phyloP scores from a whole-genome alignment of 2,113 vertebrate species.

The Haemorhous mexicanus region DNA sequence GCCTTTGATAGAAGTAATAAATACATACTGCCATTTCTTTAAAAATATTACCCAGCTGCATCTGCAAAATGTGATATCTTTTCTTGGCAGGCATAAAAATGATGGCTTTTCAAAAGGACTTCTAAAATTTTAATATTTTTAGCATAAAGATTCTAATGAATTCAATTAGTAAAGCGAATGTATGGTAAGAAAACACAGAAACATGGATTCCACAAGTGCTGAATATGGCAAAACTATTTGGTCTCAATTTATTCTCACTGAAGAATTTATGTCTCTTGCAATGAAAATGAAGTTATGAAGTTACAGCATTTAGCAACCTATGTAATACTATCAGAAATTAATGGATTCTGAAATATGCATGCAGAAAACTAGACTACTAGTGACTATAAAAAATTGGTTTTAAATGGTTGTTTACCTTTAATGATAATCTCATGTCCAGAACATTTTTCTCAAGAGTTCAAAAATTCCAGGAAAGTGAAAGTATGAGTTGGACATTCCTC shows the following conservation, averaged over 20 bases:
- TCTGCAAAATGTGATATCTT: background rate
- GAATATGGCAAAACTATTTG: background rate
- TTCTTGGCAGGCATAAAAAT: background rate
- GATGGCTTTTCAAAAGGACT: background rate
- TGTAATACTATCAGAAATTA: background rate
- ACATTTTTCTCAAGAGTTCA: background rate
- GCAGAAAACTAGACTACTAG: background rate
- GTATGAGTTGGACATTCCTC: rapidly evolving
- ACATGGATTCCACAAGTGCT: background rate
- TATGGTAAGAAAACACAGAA: background rate
- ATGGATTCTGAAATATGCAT: background rate
- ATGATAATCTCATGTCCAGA: background rate
- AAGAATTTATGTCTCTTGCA: background rate
- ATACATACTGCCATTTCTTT: background rate
- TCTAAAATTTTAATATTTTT: background rate
- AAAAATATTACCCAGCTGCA: background rate
- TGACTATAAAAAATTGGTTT: background rate
- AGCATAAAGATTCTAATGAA: background rate
- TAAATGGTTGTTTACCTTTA: background rate
- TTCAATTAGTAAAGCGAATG: background rate
- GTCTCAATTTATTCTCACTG: background rate
- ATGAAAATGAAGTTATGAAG: background rate
- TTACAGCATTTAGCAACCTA: background rate
- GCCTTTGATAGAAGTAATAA: background rate
- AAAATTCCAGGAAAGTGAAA: background rate